These are phyloP conservation scores for Isoperla grammatica DNA, from an alignment of 2,888 invertebrate species.

Conservation along the genomic window DNA sequence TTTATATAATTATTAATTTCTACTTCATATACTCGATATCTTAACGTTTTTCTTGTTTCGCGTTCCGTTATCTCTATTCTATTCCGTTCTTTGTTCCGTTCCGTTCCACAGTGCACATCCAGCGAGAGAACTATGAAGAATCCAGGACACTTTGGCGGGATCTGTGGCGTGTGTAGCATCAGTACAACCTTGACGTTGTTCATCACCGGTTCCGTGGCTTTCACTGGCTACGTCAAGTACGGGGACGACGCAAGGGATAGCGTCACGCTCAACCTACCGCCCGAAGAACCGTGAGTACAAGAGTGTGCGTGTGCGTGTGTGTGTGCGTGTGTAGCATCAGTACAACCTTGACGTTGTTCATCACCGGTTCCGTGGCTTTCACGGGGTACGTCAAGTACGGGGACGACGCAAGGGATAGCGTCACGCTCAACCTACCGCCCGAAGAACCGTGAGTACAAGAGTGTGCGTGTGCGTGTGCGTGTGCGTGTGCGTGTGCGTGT, in stretches of 20 bases:
- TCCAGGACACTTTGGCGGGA: neutral
- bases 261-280: neutral
- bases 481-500: no score
- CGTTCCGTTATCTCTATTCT: neutral
- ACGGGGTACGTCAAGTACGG: constrained; percentile 82
- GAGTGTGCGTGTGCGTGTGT: neutral
- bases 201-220: constrained; percentile 1
- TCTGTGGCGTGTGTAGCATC: neutral
- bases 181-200: neutral
- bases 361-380: constrained; percentile 76
- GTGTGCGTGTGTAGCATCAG: neutral
- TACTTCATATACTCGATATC: neutral
- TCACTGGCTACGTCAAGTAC: constrained; percentile 1
- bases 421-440: constrained; percentile 74
- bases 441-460: constrained; percentile 48
- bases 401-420: constrained; percentile 59
- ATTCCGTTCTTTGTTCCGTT: neutral
- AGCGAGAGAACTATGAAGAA: neutral
- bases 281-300: neutral
- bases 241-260: neutral
- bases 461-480: no score
- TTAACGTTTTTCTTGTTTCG: neutral
- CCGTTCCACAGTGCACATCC: neutral
- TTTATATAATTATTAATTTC: neutral
- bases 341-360: constrained; percentile 65